Evolutionary conservation across 2,888 invertebrate genomes (phyloP).

Genomic region (Metellina segmentata): DNA sequence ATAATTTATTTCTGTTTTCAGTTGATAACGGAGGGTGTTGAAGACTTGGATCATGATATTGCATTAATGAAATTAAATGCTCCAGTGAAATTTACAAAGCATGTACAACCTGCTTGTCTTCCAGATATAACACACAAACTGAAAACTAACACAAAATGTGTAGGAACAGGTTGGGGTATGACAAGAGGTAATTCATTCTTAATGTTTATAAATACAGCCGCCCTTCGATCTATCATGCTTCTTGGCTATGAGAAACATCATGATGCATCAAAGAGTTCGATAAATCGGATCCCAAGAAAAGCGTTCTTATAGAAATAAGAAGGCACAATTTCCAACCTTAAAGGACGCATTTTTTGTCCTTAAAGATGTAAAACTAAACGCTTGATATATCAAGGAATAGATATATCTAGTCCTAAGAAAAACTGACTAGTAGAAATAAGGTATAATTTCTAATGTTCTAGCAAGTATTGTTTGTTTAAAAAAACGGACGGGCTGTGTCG

Average conservation of each 20-base stretch:
- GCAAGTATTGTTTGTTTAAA: too few species aligned
- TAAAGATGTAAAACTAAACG: too few species aligned
- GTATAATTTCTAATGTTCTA: too few species aligned
- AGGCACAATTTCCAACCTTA: too few species aligned
- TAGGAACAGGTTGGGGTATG: conserved; percentile 73
- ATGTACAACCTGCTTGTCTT: conserved; percentile 67
- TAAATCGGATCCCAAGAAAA: too few species aligned
- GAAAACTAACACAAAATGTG: conserved; percentile 47
- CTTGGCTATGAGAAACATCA: not conserved
- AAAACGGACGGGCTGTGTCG: too few species aligned
- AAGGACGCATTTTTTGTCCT: too few species aligned
- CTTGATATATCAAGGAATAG: too few species aligned
- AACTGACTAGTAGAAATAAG: too few species aligned
- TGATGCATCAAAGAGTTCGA: not conserved
- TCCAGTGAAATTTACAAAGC: conserved; percentile 64
- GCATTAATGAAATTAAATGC: conserved; percentile 73
- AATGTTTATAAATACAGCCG: not conserved
- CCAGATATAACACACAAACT: conserved; percentile 42
- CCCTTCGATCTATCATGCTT: not conserved
- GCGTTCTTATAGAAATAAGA: too few species aligned
- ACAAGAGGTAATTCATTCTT: conserved; percentile 67
- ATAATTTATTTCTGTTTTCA: conserved; percentile 17
- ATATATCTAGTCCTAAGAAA: too few species aligned
- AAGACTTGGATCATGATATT: conserved; percentile 64
- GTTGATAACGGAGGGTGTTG: conserved; percentile 1